Percentiles rank a stretch among this genome's conserved stretches.
Conservation (phyloP, 2,888 invertebrate genomes). For the Pyrocoelia pectoralis region DNA sequence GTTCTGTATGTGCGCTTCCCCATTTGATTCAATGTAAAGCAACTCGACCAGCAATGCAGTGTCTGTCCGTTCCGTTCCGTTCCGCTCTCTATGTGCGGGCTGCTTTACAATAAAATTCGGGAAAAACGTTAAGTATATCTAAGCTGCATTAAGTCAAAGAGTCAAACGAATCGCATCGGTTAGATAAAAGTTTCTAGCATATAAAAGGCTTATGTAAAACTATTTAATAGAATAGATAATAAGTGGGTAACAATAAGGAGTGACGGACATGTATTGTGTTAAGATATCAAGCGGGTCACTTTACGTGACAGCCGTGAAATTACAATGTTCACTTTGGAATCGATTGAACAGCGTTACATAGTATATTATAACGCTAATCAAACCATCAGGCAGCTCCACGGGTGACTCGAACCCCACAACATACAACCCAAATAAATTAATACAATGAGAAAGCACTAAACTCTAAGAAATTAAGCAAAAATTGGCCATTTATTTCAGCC, state of each 20-base stretch:
- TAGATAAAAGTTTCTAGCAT: constrained; percentile 23
- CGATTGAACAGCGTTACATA: constrained; percentile 59
- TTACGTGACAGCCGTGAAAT: constrained; percentile 61
- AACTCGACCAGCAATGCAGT: no score
- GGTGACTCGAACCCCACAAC: constrained; percentile 41
- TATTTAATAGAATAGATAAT: constrained; percentile 53
- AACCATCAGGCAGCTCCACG: constrained; percentile 47
- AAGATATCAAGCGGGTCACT: constrained; percentile 55
- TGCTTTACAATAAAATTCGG: no score
- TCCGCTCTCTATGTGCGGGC: no score
- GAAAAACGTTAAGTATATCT: no score
- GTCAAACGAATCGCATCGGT: constrained; percentile 3
- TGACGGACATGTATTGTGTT: constrained; percentile 57
- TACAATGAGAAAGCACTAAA: constrained; percentile 57
- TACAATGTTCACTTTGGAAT: constrained; percentile 60
- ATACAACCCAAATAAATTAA: constrained; percentile 54
- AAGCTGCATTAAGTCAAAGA: no score
- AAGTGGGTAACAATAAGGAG: constrained; percentile 54
- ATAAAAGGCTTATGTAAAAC: constrained; percentile 29
- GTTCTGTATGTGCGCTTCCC: no score
- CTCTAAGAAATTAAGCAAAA: constrained; percentile 26
- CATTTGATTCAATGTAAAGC: no score
- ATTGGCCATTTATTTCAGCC: constrained; percentile 7
- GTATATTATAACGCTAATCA: constrained; percentile 53
- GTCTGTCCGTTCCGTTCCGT: no score